These are phyloP conservation scores for Harpagoxenus sublaevis DNA, from an alignment of 2,888 invertebrate species.

Conservation along the genomic window DNA sequence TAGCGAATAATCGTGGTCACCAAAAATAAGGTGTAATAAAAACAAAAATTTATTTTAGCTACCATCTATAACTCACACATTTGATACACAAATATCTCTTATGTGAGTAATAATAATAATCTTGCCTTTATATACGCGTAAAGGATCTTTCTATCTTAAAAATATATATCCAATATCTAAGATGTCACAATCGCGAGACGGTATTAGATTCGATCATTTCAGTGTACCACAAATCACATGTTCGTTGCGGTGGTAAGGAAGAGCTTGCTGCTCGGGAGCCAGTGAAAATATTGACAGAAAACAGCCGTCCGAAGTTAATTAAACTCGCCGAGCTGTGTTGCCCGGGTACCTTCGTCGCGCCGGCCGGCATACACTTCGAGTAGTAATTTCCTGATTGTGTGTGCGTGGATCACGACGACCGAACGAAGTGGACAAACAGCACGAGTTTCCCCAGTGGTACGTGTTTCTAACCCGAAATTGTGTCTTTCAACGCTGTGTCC, in stretches of 20 bases:
- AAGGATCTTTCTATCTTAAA: slow-evolving; percentile 9
- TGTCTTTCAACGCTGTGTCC: slow-evolving; percentile 66
- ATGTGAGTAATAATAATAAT: not conserved
- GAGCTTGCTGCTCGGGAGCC: slow-evolving; percentile 67
- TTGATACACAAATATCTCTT: not conserved
- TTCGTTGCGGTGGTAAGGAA: slow-evolving; percentile 59
- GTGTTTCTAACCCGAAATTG: slow-evolving; percentile 74
- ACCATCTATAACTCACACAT: not conserved
- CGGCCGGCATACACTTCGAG: slow-evolving; percentile 77
- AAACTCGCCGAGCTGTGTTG: slow-evolving; percentile 82
- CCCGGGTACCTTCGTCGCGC: slow-evolving; percentile 69
- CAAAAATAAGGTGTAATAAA: not conserved
- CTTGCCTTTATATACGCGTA: not conserved
- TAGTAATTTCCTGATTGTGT: slow-evolving; percentile 84
- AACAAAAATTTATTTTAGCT: not conserved
- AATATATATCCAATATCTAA: not conserved
- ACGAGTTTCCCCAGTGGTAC: slow-evolving; percentile 74
- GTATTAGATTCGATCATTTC: slow-evolving; percentile 19
- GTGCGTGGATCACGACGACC: slow-evolving; percentile 77
- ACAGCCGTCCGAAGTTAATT: slow-evolving; percentile 84
- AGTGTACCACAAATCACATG: slow-evolving; percentile 27
- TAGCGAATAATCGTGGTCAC: not conserved
- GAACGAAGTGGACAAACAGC: slow-evolving; percentile 80
- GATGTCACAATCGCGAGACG: not conserved
- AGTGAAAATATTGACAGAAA: slow-evolving; percentile 85